Base-by-base conservation (phyloP, 2,113 vertebrate species). In the Uria lomvia region DNA sequence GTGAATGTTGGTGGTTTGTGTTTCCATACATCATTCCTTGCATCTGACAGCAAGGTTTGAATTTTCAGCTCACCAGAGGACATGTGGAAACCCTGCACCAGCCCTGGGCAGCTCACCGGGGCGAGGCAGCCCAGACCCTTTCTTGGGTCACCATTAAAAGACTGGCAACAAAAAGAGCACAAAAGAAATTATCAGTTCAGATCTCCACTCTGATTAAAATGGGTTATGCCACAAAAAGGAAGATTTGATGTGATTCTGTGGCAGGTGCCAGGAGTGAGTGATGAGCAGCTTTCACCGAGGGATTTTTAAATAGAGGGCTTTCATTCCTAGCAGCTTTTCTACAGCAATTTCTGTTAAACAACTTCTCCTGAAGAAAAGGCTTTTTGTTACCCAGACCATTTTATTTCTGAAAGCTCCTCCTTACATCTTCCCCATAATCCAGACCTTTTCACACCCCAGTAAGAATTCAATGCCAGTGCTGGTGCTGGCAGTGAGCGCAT, bases 401-500 rank as follows among this genome's bases (percentile, higher is more conserved):
- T n/a, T 32, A 29, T 62, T 83, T n/a, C 78, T n/a, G 45, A 76
- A 47, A 68, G 34, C 47, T 60, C 62, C 53, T 60, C 70, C 62
- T 76, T 53, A 30, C 40, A 24, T 16, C 47, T 75, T 68, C 62
- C 62, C 55, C 38, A 3, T 40, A 47, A 68, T 6, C 47, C 78
- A 76, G 29, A 62, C 29, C 32, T 38, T 22, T 38, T 59, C 53
- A 34, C 60, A 24, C 15, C 38, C 62, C 2, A 1, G 11, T 8
- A n/a, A 53, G 62, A 38, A 60, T 29, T 30, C 71, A 9, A 1
- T 5, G 23, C 27, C 5, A 1, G 36, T 6, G 27, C 79, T 34
- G 30, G 19, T 19, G 40, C 30, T n/a, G 50, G 50, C 30, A n/a
- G 27, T 1, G 1, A 38, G 53, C 14, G 0, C 53, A 21, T 58